Evolutionary conservation across 2,888 invertebrate species (phyloP), one percentile per base, ranked within the genome.

Genomic region (Agrochola litura): DNA sequence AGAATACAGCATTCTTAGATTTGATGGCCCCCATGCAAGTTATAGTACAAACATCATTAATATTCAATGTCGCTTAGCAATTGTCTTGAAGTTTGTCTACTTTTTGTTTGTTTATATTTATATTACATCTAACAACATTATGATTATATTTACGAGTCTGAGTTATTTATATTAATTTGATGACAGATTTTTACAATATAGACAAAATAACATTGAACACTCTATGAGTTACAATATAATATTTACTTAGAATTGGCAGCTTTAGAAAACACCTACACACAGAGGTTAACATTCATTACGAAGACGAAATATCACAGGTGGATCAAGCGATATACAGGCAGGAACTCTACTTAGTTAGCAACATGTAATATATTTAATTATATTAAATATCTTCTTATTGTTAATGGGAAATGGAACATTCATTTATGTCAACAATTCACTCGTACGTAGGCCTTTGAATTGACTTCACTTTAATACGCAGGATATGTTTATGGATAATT

Each of bases 1-100:
- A 79, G 84, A 93, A 93, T 83, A 86, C 93, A 87, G 93, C 93
- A 93, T 92, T 91, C 91, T 95, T 96, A 90, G 96, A 96, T 92
- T 95, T 96, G 93, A 93, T 93, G 94, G 94, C 94, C 95, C 96
- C 96, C 96, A 96, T 96, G 89, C 95, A 96, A 90, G 91, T 93
- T 92, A 93, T 82, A 86, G 88, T 88, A 90, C 78, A 89, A 90
- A 89, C 91, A 91, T 92, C 12, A 61, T 80, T 54, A 76, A 72
- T 71, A 83, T 74, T 80, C 76, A 81, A 56, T 73, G 46, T 70
- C 72, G 77, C 77, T 83, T 70, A 41, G 76, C 73, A 76, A 79
- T 74, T 72, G n/a, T 73, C 77, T 76, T 63, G 49, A 65, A 66
- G 69, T 64, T 61, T 41, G 70, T 64, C 58, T 79, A 73, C 41